Conservation (phyloP, 2,797 vertebrate genomes). For the Notolabrus celidotus region DNA sequence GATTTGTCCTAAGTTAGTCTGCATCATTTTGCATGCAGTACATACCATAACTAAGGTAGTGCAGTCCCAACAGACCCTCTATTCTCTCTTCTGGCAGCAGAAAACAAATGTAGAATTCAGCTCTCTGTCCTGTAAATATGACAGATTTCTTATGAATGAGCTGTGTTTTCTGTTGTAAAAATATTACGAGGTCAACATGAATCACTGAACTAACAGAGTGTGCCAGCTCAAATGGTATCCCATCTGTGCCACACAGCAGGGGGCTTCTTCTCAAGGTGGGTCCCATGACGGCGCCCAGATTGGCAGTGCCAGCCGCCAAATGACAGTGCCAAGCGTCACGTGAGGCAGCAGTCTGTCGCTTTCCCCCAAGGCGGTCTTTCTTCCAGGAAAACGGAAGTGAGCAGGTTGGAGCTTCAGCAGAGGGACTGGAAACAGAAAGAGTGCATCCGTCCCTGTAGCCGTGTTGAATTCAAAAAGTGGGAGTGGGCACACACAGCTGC, state of each 20-base stretch:
- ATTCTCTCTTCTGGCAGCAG: slow-evolving; percentile 1
- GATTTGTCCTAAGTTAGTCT: background rate
- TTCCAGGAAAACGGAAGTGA: slow-evolving; percentile 39
- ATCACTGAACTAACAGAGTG: slow-evolving; percentile 62
- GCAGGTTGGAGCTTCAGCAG: slow-evolving; percentile 26
- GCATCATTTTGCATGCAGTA: background rate
- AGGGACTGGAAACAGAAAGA: slow-evolving; percentile 15
- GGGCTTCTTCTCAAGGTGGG: slow-evolving; percentile 64
- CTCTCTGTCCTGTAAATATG: background rate
- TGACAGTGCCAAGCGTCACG: slow-evolving; percentile 65
- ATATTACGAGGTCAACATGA: slow-evolving; percentile 57
- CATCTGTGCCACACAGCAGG: slow-evolving; percentile 69
- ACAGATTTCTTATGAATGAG: slow-evolving; percentile 52
- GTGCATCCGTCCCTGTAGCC: background rate
- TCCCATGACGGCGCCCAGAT: slow-evolving; percentile 73
- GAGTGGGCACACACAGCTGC: slow-evolving; percentile 9
- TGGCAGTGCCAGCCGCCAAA: slow-evolving; percentile 68
- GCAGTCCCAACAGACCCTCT: background rate
- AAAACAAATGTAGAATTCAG: background rate
- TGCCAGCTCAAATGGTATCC: slow-evolving; percentile 54
- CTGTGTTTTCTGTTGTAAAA: slow-evolving; percentile 46
- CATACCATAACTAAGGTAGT: background rate
- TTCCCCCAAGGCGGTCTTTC: slow-evolving; percentile 50
- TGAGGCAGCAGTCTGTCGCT: slow-evolving; percentile 78
- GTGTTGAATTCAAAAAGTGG: slow-evolving; percentile 18